phyloP scores from a whole-genome alignment of 2,113 vertebrate genomes.

The Rhea americana region DNA sequence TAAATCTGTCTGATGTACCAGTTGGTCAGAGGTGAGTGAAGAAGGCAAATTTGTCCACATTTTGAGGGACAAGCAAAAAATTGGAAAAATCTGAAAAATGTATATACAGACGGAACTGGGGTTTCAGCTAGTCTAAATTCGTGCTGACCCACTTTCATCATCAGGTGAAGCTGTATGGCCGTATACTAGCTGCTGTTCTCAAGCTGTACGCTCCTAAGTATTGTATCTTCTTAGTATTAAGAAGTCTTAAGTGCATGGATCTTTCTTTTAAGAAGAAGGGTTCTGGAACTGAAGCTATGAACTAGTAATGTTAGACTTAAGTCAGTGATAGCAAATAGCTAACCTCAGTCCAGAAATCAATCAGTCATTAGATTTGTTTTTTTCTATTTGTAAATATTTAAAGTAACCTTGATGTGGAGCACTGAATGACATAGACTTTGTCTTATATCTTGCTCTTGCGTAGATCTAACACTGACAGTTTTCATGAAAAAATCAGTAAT shows the following conservation, averaged over 20 bases:
- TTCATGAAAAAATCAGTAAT: not conserved
- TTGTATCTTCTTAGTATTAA: not conserved
- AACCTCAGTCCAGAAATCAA: not conserved
- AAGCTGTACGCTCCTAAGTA: not conserved
- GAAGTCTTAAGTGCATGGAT: not conserved
- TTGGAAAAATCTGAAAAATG: not conserved
- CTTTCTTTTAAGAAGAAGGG: not conserved
- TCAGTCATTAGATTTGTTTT: not conserved
- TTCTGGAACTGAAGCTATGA: not conserved
- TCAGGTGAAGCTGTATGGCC: not conserved
- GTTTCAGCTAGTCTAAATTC: not conserved
- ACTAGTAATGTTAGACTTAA: not conserved
- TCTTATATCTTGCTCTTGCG: not conserved
- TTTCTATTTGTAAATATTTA: not conserved
- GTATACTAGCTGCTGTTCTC: not conserved
- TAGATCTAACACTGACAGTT: not conserved
- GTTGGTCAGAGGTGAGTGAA: conserved; percentile 87
- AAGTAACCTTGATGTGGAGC: not conserved
- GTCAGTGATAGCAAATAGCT: not conserved
- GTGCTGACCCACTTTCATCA: not conserved
- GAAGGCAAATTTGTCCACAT: not conserved
- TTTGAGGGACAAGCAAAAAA: not conserved
- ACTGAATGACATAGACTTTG: not conserved
- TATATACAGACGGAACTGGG: not conserved
- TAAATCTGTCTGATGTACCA: conserved; percentile 82